Conservation (phyloP, 1,140 invertebrate genomes). For the Leptinotarsa undecemlineata region DNA sequence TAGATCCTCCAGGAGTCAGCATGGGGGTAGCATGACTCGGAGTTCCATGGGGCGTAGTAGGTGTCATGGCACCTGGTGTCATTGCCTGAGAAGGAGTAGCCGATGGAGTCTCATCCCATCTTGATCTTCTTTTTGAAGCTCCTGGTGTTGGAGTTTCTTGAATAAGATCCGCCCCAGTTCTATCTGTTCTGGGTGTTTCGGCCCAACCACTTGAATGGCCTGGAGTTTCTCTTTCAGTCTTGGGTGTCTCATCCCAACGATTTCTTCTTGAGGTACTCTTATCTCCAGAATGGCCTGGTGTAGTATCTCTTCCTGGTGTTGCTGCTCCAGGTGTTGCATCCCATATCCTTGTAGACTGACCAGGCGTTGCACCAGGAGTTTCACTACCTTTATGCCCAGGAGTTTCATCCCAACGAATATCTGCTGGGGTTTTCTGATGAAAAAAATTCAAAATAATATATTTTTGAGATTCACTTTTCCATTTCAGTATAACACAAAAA, state of each 20-base stretch:
- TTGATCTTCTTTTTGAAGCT: constrained; percentile 74
- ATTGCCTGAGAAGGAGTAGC: constrained; percentile 67
- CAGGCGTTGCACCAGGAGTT: constrained; percentile 91
- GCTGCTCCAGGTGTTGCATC: constrained; percentile 88
- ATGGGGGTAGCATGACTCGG: constrained; percentile 68
- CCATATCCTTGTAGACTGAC: constrained; percentile 87
- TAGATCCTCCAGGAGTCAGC: constrained; percentile 77
- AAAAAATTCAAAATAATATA: constrained; percentile 17
- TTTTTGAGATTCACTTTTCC: no score
- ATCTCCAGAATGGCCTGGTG: constrained; percentile 74
- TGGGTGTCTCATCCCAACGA: constrained; percentile 99
- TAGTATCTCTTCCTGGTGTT: constrained; percentile 89
- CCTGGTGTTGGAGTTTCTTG: constrained; percentile 91
- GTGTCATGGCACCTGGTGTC: constrained; percentile 75
- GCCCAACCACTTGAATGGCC: constrained; percentile 95
- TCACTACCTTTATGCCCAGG: constrained; percentile 80
- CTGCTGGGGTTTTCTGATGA: constrained; percentile 75
- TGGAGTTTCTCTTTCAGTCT: constrained; percentile 95
- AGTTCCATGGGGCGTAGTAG: constrained; percentile 70
- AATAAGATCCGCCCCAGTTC: constrained; percentile 78
- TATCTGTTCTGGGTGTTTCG: constrained; percentile 94
- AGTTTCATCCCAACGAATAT: constrained; percentile 96
- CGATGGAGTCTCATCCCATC: constrained; percentile 98
- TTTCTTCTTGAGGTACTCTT: constrained; percentile 84
- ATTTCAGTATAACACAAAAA: no score